phyloP scores from a whole-genome alignment of 2,113 vertebrate species.

The Silurus glanis region DNA sequence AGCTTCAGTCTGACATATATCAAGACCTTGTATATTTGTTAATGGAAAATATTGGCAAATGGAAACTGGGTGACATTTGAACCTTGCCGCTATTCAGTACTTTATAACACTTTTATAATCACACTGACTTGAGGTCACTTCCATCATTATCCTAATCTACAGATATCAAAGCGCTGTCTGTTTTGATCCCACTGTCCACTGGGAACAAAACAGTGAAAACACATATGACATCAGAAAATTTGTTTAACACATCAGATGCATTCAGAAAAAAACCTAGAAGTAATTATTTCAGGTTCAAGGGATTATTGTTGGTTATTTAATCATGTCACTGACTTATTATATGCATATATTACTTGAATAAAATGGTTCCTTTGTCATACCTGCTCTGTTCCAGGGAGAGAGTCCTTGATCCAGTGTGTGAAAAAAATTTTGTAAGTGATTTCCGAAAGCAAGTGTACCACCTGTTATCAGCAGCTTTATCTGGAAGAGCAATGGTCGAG shows the following conservation, averaged over 20 bases:
- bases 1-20: background rate
- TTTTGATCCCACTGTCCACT: background rate
- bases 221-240: background rate
- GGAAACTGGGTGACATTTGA: background rate
- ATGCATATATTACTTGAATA: too few species aligned
- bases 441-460: conserved; percentile 35
- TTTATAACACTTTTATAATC: background rate
- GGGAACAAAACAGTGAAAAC: background rate
- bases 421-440: background rate
- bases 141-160: background rate
- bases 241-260: background rate
- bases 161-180: background rate
- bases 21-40: background rate
- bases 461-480: conserved; percentile 59
- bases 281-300: background rate
- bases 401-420: too few species aligned
- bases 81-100: background rate
- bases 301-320: too few species aligned
- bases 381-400: background rate
- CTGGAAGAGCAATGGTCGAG: conserved; percentile 73
- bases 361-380: background rate
- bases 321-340: too few species aligned
- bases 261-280: background rate
- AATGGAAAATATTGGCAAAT: background rate
- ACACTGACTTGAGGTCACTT: background rate